Percentiles rank a stretch among this genome's conserved stretches.
These are phyloP conservation scores for Narcine bancroftii DNA, from an alignment of 2,113 vertebrate genomes.

Conservation along the genomic window DNA sequence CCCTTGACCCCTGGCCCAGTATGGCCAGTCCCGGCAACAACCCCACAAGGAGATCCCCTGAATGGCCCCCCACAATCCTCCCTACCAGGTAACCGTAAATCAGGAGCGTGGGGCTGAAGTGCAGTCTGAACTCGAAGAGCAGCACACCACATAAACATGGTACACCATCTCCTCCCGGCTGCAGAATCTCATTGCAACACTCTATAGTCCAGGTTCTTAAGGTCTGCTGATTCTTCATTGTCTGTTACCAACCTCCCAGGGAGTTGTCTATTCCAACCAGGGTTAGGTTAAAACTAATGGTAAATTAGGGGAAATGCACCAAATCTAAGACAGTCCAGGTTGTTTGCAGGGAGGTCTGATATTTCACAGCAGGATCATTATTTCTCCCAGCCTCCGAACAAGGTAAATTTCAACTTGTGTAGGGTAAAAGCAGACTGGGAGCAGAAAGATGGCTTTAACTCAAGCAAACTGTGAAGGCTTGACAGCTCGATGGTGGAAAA, in stretches of 20 bases:
- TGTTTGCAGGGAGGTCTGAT: not conserved
- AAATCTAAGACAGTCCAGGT: not conserved
- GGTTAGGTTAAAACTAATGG: not conserved
- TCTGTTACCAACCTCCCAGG: not conserved
- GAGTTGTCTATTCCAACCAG: not conserved
- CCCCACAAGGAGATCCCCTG: too few species aligned
- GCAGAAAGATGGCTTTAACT: not conserved
- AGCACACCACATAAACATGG: too few species aligned
- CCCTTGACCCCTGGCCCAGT: too few species aligned
- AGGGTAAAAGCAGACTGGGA: not conserved
- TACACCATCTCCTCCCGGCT: too few species aligned
- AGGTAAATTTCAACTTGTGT: not conserved
- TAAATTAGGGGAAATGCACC: not conserved
- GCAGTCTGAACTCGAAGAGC: too few species aligned
- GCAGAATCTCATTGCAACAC: too few species aligned
- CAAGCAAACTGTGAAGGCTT: slow-evolving; percentile 5
- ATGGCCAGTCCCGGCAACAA: too few species aligned
- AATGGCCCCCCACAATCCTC: too few species aligned
- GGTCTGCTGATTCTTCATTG: not conserved
- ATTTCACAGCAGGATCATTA: not conserved
- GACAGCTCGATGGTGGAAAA: slow-evolving; percentile 12
- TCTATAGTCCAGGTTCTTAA: too few species aligned
- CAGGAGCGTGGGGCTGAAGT: too few species aligned
- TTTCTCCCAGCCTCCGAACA: not conserved
- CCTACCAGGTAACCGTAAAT: too few species aligned